Evolutionary conservation across 2,888 invertebrate genomes (phyloP).

Genomic region (Helleia helle): DNA sequence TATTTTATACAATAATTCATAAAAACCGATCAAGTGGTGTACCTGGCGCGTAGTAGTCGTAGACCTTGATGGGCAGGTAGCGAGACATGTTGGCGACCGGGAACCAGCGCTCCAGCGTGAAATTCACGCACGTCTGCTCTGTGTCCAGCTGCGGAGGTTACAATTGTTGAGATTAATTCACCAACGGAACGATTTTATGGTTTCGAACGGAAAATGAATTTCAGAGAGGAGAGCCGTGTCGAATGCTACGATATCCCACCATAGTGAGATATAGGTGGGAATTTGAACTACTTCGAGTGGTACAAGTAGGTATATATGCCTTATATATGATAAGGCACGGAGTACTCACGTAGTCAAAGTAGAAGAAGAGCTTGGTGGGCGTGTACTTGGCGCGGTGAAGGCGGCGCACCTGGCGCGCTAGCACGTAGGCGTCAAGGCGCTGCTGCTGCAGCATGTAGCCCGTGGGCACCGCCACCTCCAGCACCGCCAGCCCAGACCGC

Average conservation of each 20-base stretch:
- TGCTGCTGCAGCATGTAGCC: constrained; percentile 95
- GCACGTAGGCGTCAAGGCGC: constrained; percentile 87
- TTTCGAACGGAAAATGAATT: too few species aligned
- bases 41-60: constrained; percentile 98
- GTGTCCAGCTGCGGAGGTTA: constrained; percentile 82
- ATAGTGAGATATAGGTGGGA: too few species aligned
- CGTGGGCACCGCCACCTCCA: constrained; percentile 90
- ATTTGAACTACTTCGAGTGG: too few species aligned
- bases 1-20: too few species aligned
- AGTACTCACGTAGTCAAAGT: constrained; percentile 90
- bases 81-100: constrained; percentile 98
- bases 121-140: constrained; percentile 91
- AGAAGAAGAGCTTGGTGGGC: constrained; percentile 89
- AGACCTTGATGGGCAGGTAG: constrained; percentile 90
- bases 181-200: too few species aligned
- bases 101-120: constrained; percentile 94
- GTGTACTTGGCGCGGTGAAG: constrained; percentile 89
- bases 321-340: background rate
- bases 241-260: too few species aligned
- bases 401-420: constrained; percentile 83
- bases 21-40: too few species aligned
- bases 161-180: too few species aligned
- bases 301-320: too few species aligned
- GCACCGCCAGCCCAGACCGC: constrained; percentile 89
- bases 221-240: too few species aligned